Percentiles rank a stretch among this genome's conserved stretches.
Evolutionary conservation across 1,140 invertebrate genomes (phyloP).

Genomic region (Rhopalosiphum padi): DNA sequence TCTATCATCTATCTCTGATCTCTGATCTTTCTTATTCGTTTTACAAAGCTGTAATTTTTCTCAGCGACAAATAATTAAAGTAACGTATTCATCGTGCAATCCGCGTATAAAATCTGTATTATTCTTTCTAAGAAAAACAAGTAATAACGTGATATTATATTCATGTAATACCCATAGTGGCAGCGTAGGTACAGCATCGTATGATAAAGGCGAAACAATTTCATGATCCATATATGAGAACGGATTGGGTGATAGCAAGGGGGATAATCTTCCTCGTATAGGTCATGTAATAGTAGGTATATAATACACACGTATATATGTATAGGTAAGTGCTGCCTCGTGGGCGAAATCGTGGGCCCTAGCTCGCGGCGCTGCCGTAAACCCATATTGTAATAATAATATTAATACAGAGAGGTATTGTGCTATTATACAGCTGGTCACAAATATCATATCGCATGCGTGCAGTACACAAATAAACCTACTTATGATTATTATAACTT

Average conservation of each 20-base stretch:
- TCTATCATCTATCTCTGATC: no score
- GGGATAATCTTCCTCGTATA: neutral
- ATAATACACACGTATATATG: neutral
- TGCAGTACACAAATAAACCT: neutral
- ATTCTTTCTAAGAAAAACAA: neutral
- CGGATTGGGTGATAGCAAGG: neutral
- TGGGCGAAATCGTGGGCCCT: neutral
- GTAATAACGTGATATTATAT: neutral
- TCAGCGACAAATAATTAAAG: neutral
- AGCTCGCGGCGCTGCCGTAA: neutral
- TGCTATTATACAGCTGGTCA: neutral
- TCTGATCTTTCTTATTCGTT: no score
- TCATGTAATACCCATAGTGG: neutral
- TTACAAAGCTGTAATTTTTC: conserved; percentile 24
- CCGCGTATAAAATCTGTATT: neutral
- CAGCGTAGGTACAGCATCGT: neutral
- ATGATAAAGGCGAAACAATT: neutral
- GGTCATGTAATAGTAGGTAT: neutral
- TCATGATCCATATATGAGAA: neutral
- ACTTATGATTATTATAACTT: neutral
- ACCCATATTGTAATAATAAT: neutral
- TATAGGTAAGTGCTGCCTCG: neutral
- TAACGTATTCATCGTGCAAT: neutral
- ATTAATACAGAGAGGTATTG: neutral
- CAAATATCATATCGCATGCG: neutral